Evolutionary conservation across 2,888 invertebrate species (phyloP), one percentile per base, ranked within the genome.

Genomic region (Sinentomon sp.): DNA sequence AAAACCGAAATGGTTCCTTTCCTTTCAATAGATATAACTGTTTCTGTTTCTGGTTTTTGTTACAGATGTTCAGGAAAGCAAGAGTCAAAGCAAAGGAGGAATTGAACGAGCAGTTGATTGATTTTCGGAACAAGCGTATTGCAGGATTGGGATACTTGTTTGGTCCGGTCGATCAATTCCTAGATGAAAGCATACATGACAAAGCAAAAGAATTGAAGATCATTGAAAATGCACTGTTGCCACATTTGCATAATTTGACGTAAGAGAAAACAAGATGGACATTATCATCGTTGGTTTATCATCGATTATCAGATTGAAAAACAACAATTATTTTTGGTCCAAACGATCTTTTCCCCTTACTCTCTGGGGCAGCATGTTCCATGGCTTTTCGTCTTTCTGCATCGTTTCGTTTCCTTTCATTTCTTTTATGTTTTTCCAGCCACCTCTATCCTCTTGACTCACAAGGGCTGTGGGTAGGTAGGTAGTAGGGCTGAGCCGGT

Each of bases 61-160:
- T 50, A n/a, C 44, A 58, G 53, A 57, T 70, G 39, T 94, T 94
- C 53, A 68, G 73, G 57, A 78, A 82, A 47, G 82, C 87, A 31
- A 63, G 89, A 23, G 65, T 66, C 41, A 67, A 72, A 44, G 80
- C 82, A 5, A 71, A 73, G 47, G 73, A 75, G 43, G 78, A 78
- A 50, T 57, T 85, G 31, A 65, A 68, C 32, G 69, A 69, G 44
- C 73, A 75, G 46, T 58, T 87, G 31, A 66, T 65, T 18, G 82
- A 83, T 52, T 77, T 77, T 55, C 72, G 85, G 48, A 72, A 73
- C 45, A 87, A 87, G 54, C 59, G 85, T 43, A 77, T 73, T 22
- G 74, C 83, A 21, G 89, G 89, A 3, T 59, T 89, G 37, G 83
- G 76, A 10, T 72, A 73, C 30, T 64, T 92, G 43, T 89, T 77